Percentiles rank a stretch among this genome's conserved stretches.
These are phyloP conservation scores for Apodemia hepburni DNA, from an alignment of 2,888 invertebrate genomes.

Conservation along the genomic window DNA sequence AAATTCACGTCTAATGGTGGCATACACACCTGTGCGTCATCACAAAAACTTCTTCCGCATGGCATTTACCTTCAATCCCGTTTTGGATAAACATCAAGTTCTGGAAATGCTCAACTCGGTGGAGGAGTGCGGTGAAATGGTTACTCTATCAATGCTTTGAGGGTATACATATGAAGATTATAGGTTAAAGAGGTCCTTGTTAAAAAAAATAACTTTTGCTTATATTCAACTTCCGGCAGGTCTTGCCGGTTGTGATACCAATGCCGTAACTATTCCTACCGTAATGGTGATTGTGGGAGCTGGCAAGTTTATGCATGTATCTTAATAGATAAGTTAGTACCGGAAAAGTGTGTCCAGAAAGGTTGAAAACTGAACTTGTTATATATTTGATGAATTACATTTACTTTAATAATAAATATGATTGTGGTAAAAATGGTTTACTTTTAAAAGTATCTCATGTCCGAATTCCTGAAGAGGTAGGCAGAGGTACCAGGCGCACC, in stretches of 20 bases:
- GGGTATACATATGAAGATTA: not conserved
- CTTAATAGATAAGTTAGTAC: no score
- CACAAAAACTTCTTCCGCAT: constrained; percentile 88
- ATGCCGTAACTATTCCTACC: constrained; percentile 76
- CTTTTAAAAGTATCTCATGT: not conserved
- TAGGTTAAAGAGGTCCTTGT: no score
- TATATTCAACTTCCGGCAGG: no score
- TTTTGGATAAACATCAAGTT: constrained; percentile 77
- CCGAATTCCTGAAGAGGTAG: no score
- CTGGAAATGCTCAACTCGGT: constrained; percentile 83
- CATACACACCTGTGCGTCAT: constrained; percentile 85
- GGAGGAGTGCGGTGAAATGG: constrained; percentile 77
- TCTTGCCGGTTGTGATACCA: constrained; percentile 86
- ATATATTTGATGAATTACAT: no score
- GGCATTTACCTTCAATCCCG: constrained; percentile 87
- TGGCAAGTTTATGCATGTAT: no score
- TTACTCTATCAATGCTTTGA: constrained; percentile 39
- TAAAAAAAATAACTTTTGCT: no score
- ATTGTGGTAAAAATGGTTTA: not conserved
- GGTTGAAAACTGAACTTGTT: no score
- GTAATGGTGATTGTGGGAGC: not conserved
- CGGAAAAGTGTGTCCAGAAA: no score
- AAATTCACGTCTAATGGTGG: constrained; percentile 86
- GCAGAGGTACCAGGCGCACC: no score
- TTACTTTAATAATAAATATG: no score